Percentiles rank a stretch among this genome's conserved stretches.
Evolutionary conservation across 2,113 vertebrate genomes (phyloP).

Genomic region (Acrocephalus arundinaceus): DNA sequence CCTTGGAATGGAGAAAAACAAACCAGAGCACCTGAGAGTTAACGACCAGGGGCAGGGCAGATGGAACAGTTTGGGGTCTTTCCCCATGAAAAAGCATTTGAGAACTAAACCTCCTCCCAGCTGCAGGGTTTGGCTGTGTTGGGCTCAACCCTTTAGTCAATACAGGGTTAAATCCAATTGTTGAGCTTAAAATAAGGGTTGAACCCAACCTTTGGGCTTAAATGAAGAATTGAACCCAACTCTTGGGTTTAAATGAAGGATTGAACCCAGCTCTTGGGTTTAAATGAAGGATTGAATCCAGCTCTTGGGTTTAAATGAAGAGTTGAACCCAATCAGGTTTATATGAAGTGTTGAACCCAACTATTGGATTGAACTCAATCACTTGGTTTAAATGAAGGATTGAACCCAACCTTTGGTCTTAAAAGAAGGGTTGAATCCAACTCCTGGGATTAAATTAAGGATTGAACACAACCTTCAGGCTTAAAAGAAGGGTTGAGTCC

Average conservation of each 20-base stretch:
- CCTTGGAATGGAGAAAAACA: slow-evolving; percentile 63
- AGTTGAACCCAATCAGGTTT: background rate
- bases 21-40: background rate
- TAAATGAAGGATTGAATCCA: rapidly evolving
- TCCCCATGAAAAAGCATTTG: rapidly evolving
- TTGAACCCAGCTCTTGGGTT: background rate
- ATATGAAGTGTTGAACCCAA: background rate
- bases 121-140: background rate
- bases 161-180: background rate
- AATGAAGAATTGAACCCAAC: too few relatives aligned
- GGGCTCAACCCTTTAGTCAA: background rate
- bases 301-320: rapidly evolving
- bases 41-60: background rate
- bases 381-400: background rate
- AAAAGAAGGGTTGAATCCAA: background rate
- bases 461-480: rapidly evolving
- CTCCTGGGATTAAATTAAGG: rapidly evolving
- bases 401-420: background rate
- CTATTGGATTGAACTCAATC: too few relatives aligned
- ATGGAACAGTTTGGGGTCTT: rapidly evolving
- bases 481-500: rapidly evolving
- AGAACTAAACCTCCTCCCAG: background rate
- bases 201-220: rapidly evolving
- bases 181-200: background rate
- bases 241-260: rapidly evolving